A percentile compares a stretch with the other conserved stretches of the same genome.
phyloP scores from a whole-genome alignment of 2,797 vertebrate species.

The Xiphophorus birchmanni region DNA sequence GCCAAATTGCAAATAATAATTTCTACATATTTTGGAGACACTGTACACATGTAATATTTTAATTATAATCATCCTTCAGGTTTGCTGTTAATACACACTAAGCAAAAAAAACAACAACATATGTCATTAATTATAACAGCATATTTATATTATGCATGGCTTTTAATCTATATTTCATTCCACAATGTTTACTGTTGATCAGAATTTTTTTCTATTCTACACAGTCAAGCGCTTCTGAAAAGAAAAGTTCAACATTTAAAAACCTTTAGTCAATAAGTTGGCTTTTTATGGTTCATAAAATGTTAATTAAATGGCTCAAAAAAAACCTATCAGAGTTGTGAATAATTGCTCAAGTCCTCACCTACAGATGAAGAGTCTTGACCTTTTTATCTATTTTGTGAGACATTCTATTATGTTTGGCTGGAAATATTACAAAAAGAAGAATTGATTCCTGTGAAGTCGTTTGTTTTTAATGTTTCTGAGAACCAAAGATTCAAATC shows the following conservation, averaged over 20 bases:
- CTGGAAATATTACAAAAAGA: not conserved
- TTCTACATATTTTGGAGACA: no score
- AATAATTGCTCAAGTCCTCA: not conserved
- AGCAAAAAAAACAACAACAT: not conserved
- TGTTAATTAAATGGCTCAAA: not conserved
- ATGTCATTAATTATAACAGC: not conserved
- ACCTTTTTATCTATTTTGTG: not conserved
- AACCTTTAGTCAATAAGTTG: not conserved
- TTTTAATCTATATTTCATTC: not conserved
- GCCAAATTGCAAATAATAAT: no score
- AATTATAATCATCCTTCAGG: no score
- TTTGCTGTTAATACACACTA: not conserved
- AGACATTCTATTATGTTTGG: not conserved
- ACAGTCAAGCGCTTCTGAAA: not conserved
- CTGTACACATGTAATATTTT: no score
- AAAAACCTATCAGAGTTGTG: not conserved
- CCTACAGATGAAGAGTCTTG: not conserved
- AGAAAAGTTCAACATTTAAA: not conserved
- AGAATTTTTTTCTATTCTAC: not conserved
- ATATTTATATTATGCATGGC: not conserved
- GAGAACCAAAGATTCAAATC: not conserved
- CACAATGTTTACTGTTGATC: not conserved
- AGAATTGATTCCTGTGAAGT: conserved; percentile 4
- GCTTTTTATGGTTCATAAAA: not conserved
- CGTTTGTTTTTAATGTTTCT: conserved; percentile 11